Conservation (phyloP, 1,140 invertebrate species). For the Teleopsis dalmanni region DNA sequence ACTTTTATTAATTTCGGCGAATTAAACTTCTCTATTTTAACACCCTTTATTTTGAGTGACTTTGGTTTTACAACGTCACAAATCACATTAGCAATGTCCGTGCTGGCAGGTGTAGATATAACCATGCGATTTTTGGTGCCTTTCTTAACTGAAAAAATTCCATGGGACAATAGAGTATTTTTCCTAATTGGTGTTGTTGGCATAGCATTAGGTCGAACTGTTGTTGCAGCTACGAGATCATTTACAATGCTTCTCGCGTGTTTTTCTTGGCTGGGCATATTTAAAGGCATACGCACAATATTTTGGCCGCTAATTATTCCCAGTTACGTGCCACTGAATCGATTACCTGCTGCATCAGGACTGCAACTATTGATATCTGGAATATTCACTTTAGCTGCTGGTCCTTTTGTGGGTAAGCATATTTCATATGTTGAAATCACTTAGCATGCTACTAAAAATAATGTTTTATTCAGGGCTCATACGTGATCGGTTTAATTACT, state of each 20-base stretch:
- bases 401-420: slow-evolving; percentile 52
- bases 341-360: slow-evolving; percentile 55
- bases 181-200: slow-evolving; percentile 58
- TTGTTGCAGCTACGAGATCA: slow-evolving; percentile 47
- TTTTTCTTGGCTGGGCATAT: slow-evolving; percentile 55
- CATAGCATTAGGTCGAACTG: slow-evolving; percentile 56
- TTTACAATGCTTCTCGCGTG: slow-evolving; percentile 45
- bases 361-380: slow-evolving; percentile 55
- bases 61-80: slow-evolving; percentile 50
- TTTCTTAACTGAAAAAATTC: slow-evolving; percentile 55
- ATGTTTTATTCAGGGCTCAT: slow-evolving; percentile 55
- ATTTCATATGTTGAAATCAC: background rate
- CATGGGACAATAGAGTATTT: slow-evolving; percentile 58
- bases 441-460: background rate
- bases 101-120: slow-evolving; percentile 53
- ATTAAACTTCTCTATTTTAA: slow-evolving; percentile 61
- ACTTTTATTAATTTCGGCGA: slow-evolving; percentile 61
- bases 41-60: slow-evolving; percentile 59
- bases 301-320: slow-evolving; percentile 61
- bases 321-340: slow-evolving; percentile 54
- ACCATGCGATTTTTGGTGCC: slow-evolving; percentile 54
- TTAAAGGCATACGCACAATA: slow-evolving; percentile 57
- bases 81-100: slow-evolving; percentile 55
- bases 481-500: slow-evolving; percentile 51
- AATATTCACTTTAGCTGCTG: slow-evolving; percentile 49